A percentile compares a stretch with the other conserved stretches of the same genome.
Evolutionary conservation across 2,797 vertebrate species (phyloP).

Genomic region (Pseudochirops cupreus): DNA sequence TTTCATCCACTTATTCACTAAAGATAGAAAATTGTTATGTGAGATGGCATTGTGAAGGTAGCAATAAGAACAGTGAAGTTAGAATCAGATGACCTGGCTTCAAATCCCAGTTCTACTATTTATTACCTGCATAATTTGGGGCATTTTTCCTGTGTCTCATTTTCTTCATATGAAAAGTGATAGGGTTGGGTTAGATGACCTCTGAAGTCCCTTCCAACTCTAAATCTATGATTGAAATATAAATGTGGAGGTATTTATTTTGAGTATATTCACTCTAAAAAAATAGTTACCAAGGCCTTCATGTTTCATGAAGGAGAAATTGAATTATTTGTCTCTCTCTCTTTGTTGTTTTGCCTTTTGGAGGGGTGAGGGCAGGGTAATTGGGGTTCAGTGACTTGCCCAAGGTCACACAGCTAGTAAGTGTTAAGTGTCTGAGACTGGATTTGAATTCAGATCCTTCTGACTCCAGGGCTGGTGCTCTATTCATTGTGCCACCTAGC

Average conservation of each 20-base stretch:
- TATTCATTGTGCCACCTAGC: too few species aligned
- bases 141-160: not conserved
- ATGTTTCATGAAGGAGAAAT: slow-evolving; percentile 28
- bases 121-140: not conserved
- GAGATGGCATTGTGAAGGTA: not conserved
- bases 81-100: not conserved
- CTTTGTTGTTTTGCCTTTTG: too few species aligned
- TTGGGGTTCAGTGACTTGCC: too few species aligned
- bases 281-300: slow-evolving; percentile 34
- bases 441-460: too few species aligned
- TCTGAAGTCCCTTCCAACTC: not conserved
- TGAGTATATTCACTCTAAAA: not conserved
- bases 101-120: not conserved
- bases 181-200: not conserved
- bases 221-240: slow-evolving; percentile 10
- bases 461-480: too few species aligned
- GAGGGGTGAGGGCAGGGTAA: too few species aligned
- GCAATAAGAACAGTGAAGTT: not conserved
- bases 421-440: too few species aligned
- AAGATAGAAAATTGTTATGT: not conserved
- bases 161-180: not conserved
- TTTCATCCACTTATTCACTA: slow-evolving; percentile 28
- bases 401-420: too few species aligned
- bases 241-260: slow-evolving; percentile 50
- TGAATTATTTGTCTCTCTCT: not conserved